Evolutionary conservation across 2,888 invertebrate species (phyloP).

Genomic region (Suillia variegata): DNA sequence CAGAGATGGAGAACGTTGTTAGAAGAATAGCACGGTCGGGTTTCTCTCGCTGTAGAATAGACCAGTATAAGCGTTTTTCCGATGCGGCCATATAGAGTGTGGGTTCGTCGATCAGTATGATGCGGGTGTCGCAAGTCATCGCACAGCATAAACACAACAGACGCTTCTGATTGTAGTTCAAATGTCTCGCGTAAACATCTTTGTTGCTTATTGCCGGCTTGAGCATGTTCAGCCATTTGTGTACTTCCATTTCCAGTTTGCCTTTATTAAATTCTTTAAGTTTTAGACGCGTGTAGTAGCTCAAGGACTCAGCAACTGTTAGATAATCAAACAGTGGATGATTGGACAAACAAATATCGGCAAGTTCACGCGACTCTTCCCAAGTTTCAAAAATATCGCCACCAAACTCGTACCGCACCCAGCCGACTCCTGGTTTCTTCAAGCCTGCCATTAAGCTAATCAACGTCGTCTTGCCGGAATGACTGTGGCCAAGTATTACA

Average conservation of each 20-base stretch:
- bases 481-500: constrained; percentile 74
- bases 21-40: constrained; percentile 76
- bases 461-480: constrained; percentile 90
- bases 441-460: constrained; percentile 86
- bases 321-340: constrained; percentile 79
- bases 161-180: constrained; percentile 76
- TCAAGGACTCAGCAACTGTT: constrained; percentile 79
- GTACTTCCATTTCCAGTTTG: constrained; percentile 65
- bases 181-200: constrained; percentile 61
- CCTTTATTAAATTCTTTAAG: constrained; percentile 60
- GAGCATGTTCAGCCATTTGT: constrained; percentile 68
- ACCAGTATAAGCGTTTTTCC: constrained; percentile 79
- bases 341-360: constrained; percentile 81
- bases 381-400: constrained; percentile 67
- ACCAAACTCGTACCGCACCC: constrained; percentile 47
- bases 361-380: constrained; percentile 65
- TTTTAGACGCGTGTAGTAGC: constrained; percentile 78
- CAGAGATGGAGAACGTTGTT: constrained; percentile 86
- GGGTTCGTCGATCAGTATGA: constrained; percentile 50
- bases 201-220: constrained; percentile 67
- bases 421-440: constrained; percentile 68
- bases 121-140: constrained; percentile 70
- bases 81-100: constrained; percentile 68
- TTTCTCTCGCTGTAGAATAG: constrained; percentile 73
- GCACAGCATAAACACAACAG: constrained; percentile 76